phyloP scores from a whole-genome alignment of 2,113 vertebrate genomes.

The Scytalopus superciliaris region DNA sequence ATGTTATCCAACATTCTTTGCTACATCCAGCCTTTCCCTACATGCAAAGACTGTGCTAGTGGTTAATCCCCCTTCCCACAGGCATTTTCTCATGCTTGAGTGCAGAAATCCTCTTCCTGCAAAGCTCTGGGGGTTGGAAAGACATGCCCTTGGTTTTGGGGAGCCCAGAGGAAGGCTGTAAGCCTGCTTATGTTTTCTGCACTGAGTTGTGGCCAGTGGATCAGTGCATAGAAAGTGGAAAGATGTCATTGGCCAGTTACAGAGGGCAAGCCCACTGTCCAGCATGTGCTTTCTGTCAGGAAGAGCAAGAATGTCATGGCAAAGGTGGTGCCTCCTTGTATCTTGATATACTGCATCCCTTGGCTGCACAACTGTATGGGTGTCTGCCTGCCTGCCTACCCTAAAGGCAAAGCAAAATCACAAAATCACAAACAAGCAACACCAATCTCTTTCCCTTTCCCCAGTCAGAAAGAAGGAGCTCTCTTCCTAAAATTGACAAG shows the following conservation, averaged over 20 bases:
- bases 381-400: not conserved
- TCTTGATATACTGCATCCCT: not conserved
- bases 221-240: not conserved
- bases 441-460: rapidly evolving
- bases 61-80: not conserved
- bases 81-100: not conserved
- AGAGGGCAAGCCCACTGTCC: rapidly evolving
- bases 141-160: not conserved
- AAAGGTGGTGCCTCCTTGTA: not conserved
- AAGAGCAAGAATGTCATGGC: not conserved
- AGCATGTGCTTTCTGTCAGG: not conserved
- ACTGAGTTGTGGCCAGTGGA: rapidly evolving
- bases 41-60: not conserved
- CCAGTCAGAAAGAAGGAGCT: not conserved
- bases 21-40: not conserved
- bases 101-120: not conserved
- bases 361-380: rapidly evolving
- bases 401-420: not conserved
- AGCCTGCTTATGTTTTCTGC: not conserved
- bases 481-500: not conserved
- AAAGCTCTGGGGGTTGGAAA: not conserved
- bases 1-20: not conserved
- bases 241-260: not conserved
- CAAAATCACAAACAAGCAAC: not conserved
- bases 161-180: not conserved